Evolutionary conservation across 2,113 vertebrate genomes (phyloP).

Genomic region (Camelus bactrianus): DNA sequence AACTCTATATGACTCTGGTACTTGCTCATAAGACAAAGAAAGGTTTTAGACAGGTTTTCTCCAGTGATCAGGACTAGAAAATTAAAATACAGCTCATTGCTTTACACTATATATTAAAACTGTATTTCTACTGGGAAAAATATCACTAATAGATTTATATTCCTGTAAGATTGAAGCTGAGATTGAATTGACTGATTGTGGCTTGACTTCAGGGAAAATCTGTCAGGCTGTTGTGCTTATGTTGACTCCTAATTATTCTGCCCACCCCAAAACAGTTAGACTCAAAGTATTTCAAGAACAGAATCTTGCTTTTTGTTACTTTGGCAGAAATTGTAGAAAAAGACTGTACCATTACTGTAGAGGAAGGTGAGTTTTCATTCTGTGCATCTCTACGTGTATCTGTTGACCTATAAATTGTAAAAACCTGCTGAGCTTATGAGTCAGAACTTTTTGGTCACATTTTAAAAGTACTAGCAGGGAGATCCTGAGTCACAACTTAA

Average conservation of each 20-base stretch:
- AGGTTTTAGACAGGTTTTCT: background rate
- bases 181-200: background rate
- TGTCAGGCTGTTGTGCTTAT: background rate
- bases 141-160: background rate
- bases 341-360: background rate
- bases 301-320: background rate
- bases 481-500: background rate
- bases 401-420: conserved; percentile 27
- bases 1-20: background rate
- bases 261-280: background rate
- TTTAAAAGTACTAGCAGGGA: background rate
- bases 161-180: background rate
- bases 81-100: conserved; percentile 8
- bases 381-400: background rate
- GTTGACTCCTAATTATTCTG: conserved; percentile 1
- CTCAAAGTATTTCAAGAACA: background rate
- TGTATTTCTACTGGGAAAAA: background rate
- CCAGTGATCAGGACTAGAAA: background rate
- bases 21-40: conserved; percentile 37
- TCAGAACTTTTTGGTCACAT: conserved; percentile 38
- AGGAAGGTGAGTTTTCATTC: background rate
- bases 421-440: conserved; percentile 3
- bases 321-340: background rate
- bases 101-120: background rate
- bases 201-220: background rate